phyloP scores from a whole-genome alignment of 2,797 vertebrate species.

The Poeciliopsis paucimaculata region DNA sequence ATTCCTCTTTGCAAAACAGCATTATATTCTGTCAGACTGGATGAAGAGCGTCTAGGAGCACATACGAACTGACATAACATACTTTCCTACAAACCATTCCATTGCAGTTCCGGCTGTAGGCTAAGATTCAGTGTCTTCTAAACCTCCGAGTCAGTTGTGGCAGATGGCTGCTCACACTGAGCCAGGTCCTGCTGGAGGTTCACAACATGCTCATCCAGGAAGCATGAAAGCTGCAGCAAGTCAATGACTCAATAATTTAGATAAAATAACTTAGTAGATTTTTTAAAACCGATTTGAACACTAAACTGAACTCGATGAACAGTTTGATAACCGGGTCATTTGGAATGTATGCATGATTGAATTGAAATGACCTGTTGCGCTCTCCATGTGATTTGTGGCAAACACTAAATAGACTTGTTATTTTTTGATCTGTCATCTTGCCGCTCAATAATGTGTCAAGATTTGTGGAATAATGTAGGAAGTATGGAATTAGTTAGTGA shows the following conservation, averaged over 20 bases:
- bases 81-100: neutral
- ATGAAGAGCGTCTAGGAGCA: neutral
- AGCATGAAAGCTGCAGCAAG: no score
- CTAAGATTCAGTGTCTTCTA: neutral
- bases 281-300: no score
- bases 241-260: no score
- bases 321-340: no score
- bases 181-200: no score
- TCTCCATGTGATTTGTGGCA: neutral
- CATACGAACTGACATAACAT: neutral
- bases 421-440: neutral
- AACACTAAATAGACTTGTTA: neutral
- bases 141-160: no score
- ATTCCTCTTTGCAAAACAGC: neutral
- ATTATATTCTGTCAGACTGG: neutral
- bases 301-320: no score
- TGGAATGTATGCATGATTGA: no score
- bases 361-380: neutral
- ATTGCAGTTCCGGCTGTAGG: neutral
- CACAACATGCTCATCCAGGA: no score
- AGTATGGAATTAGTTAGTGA: rapidly evolving
- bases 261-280: no score
- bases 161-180: no score
- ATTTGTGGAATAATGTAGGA: neutral
- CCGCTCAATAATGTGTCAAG: neutral